These are phyloP conservation scores for Ormyrus thymus DNA, from an alignment of 2,888 invertebrate species.

Conservation along the genomic window DNA sequence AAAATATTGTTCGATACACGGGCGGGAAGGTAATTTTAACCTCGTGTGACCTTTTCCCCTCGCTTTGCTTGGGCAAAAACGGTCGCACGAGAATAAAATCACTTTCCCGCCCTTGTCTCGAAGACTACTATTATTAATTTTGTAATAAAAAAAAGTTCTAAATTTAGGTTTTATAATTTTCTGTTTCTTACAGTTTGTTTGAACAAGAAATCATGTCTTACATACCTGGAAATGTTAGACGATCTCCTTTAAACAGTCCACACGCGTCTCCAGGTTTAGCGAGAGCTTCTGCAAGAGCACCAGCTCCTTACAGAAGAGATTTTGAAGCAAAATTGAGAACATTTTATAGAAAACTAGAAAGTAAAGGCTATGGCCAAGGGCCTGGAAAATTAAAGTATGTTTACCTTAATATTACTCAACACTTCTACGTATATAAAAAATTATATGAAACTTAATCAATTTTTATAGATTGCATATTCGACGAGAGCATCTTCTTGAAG, in stretches of 20 bases:
- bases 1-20: no score
- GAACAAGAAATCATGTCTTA: slow-evolving; percentile 99
- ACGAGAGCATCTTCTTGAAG: slow-evolving; percentile 94
- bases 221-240: slow-evolving; percentile 81
- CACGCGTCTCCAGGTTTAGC: slow-evolving; percentile 90
- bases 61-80: no score
- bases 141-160: neutral
- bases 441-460: slow-evolving; percentile 17
- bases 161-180: slow-evolving; percentile 5
- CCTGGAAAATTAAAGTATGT: slow-evolving; percentile 96
- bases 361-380: slow-evolving; percentile 97
- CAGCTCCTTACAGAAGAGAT: slow-evolving; percentile 93
- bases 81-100: no score
- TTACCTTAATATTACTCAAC: neutral
- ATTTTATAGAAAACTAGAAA: slow-evolving; percentile 95
- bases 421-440: slow-evolving; percentile 7
- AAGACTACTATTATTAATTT: neutral
- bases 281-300: slow-evolving; percentile 85
- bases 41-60: no score
- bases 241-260: slow-evolving; percentile 79
- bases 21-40: neutral
- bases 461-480: slow-evolving; percentile 88
- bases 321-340: slow-evolving; percentile 96
- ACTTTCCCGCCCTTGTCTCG: no score
- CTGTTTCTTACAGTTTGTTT: slow-evolving; percentile 85